Conservation (phyloP, 53 echinoderm and acorn worm species). For the Hippasteria phrygiana region DNA sequence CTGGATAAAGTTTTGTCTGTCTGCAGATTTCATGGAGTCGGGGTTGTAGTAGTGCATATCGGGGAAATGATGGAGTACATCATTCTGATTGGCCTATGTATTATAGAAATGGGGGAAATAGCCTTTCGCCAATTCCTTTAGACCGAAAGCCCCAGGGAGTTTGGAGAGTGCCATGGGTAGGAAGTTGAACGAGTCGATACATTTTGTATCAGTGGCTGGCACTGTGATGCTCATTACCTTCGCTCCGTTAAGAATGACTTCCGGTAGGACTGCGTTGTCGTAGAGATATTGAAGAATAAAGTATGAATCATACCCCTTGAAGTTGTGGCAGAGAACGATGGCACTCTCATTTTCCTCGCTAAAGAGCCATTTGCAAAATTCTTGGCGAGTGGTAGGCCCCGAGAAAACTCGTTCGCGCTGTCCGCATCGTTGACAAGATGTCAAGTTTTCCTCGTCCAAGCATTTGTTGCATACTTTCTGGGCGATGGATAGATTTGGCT, state of each 20-base stretch:
- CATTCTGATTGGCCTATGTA: slow-evolving; percentile 26
- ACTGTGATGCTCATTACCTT: slow-evolving; percentile 51
- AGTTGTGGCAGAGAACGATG: slow-evolving; percentile 42
- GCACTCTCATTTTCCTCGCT: not conserved
- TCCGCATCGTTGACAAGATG: slow-evolving; percentile 24
- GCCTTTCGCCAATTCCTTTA: slow-evolving; percentile 5
- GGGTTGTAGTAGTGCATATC: no score
- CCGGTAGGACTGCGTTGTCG: slow-evolving; percentile 56
- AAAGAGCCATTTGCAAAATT: no score
- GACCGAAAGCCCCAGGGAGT: slow-evolving; percentile 52
- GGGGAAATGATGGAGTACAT: not conserved
- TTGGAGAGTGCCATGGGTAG: no score
- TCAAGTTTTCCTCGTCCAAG: not conserved
- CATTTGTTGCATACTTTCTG: slow-evolving; percentile 22
- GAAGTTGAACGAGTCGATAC: slow-evolving; percentile 64
- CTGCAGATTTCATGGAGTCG: slow-evolving; percentile 18
- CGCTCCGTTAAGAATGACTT: slow-evolving; percentile 26
- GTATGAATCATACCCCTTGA: slow-evolving; percentile 57
- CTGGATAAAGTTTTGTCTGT: slow-evolving; percentile 4
- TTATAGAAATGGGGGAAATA: not conserved
- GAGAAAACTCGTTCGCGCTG: slow-evolving; percentile 29
- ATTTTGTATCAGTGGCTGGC: slow-evolving; percentile 15
- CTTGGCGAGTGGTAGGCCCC: no score
- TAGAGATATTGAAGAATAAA: slow-evolving; percentile 59
- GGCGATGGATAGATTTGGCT: slow-evolving; percentile 45